Percentiles rank a stretch among this genome's conserved stretches.
phyloP scores from a whole-genome alignment of 2,797 vertebrate genomes.

The Mallotus villosus region DNA sequence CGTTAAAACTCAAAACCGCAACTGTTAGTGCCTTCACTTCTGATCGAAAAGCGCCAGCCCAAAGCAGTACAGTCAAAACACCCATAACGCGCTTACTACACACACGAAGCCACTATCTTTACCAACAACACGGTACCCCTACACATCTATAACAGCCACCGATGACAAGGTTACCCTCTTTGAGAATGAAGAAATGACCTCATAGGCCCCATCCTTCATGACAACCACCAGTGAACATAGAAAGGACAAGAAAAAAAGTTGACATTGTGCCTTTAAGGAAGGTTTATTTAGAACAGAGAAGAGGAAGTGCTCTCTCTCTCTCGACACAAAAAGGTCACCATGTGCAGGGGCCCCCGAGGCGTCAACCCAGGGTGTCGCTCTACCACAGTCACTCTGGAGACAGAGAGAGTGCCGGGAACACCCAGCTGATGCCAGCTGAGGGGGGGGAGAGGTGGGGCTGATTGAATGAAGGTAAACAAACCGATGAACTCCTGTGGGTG shows the following conservation, averaged over 20 bases:
- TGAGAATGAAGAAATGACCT: neutral
- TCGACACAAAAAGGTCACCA: neutral
- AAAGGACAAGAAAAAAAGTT: too few species aligned
- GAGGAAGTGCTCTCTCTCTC: too few species aligned
- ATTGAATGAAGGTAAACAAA: too few species aligned
- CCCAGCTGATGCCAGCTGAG: too few species aligned
- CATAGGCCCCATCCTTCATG: neutral
- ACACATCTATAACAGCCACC: neutral
- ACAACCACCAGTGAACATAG: too few species aligned
- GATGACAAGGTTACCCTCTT: neutral
- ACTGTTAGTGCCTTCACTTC: slow-evolving; percentile 33
- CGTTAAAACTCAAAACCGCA: slow-evolving; percentile 49
- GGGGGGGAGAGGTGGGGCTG: neutral
- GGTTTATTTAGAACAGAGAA: too few species aligned
- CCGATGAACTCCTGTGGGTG: neutral
- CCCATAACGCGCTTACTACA: too few species aligned
- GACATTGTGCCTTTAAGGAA: too few species aligned
- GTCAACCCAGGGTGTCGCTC: neutral
- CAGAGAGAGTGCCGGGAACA: neutral
- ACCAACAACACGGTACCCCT: too few species aligned
- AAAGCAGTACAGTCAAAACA: too few species aligned
- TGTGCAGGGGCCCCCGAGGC: neutral
- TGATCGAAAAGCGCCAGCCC: neutral
- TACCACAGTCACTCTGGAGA: neutral
- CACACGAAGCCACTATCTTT: too few species aligned